A percentile compares a stretch with the other conserved stretches of the same genome.
These are phyloP conservation scores for Embidobia sp. DNA, from an alignment of 2,888 invertebrate species.

Conservation along the genomic window DNA sequence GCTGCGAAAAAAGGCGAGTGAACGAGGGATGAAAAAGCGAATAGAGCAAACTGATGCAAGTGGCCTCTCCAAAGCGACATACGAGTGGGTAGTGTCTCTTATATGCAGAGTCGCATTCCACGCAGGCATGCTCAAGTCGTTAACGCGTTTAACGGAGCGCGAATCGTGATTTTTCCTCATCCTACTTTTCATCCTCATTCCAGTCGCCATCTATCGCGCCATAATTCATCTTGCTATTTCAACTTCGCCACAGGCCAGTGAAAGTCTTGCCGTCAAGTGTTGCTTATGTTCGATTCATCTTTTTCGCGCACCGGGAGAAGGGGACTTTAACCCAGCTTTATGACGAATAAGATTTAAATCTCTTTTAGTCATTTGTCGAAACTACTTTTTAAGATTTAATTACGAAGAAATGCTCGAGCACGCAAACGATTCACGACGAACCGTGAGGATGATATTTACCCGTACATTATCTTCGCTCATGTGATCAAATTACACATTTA, in stretches of 20 bases:
- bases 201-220: conserved; percentile 40
- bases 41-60: conserved; percentile 49
- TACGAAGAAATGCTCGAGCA: conserved; percentile 40
- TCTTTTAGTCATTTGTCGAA: conserved; percentile 40
- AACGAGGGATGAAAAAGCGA: conserved; percentile 54
- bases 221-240: conserved; percentile 33
- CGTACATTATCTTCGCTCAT: conserved; percentile 35
- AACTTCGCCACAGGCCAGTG: conserved; percentile 44
- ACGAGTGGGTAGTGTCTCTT: conserved; percentile 37
- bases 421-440: conserved; percentile 40
- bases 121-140: conserved; percentile 68
- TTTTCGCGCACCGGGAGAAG: conserved; percentile 5
- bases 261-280: conserved; percentile 37
- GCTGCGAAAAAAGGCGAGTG: conserved; percentile 10
- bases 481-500: conserved; percentile 31
- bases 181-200: conserved; percentile 48
- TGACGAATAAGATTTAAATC: conserved; percentile 29
- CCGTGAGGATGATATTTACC: conserved; percentile 25
- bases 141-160: conserved; percentile 74
- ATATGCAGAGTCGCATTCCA: conserved; percentile 66
- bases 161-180: conserved; percentile 68
- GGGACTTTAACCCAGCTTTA: neutral
- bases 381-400: conserved; percentile 44
- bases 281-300: conserved; percentile 42
- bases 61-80: conserved; percentile 31